phyloP scores from a whole-genome alignment of 30 jellyfish, hydroid and myxozoan genomes.

The Aurelia coerulea region DNA sequence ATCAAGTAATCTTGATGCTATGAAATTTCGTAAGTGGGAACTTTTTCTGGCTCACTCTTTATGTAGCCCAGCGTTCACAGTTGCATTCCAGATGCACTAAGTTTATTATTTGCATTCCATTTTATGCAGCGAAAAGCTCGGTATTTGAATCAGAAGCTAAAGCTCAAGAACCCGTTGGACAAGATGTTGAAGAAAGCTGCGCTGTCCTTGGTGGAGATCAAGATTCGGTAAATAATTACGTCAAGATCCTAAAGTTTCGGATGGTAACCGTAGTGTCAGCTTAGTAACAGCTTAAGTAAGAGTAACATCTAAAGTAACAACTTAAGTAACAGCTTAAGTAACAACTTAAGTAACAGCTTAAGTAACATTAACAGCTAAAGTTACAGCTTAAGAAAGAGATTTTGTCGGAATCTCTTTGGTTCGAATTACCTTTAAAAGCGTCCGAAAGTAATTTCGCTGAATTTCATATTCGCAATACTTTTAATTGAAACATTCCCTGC shows the following conservation, averaged over 20 bases:
- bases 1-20: too few relatives aligned
- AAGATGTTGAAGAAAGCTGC: conserved; percentile 37
- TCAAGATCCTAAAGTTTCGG: neutral
- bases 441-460: too few relatives aligned
- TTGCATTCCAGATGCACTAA: too few relatives aligned
- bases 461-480: too few relatives aligned
- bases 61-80: too few relatives aligned
- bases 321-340: neutral
- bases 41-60: too few relatives aligned
- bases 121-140: conserved; percentile 28
- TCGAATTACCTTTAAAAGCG: neutral
- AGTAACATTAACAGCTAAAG: neutral
- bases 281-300: neutral
- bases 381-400: neutral
- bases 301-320: neutral
- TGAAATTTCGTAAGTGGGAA: too few relatives aligned
- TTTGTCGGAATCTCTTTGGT: neutral
- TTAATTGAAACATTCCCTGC: too few relatives aligned
- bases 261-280: neutral
- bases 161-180: neutral
- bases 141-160: conserved; percentile 51
- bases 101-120: too few relatives aligned
- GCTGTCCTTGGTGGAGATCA: conserved; percentile 43
- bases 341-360: neutral
- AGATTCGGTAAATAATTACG: conserved; percentile 30